These are phyloP conservation scores for Eufriesea mexicana DNA, from an alignment of 1,140 invertebrate genomes.

Conservation along the genomic window DNA sequence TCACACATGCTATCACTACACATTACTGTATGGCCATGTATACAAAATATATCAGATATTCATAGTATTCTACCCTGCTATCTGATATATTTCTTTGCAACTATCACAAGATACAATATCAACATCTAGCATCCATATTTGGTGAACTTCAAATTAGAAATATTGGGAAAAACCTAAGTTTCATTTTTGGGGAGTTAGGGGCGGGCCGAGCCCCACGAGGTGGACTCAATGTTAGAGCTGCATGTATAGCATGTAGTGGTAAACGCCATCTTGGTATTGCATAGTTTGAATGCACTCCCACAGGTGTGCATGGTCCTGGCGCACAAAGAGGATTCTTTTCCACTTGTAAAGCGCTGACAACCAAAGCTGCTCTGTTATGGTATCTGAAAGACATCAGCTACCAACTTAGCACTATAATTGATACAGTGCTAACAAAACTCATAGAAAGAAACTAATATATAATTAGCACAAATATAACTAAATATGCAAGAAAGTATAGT, in stretches of 20 bases:
- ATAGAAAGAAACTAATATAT: conserved; percentile 24
- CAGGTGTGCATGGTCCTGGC: conserved; percentile 87
- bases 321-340: conserved; percentile 95
- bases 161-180: conserved; percentile 88
- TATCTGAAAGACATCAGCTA: conserved; percentile 86
- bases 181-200: conserved; percentile 94
- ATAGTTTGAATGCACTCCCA: conserved; percentile 80
- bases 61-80: conserved; percentile 28
- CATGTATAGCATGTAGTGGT: conserved; percentile 82
- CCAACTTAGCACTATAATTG: conserved; percentile 73
- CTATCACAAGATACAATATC: conserved; percentile 67
- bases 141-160: conserved; percentile 74
- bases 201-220: conserved; percentile 82
- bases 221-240: conserved; percentile 81
- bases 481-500: conserved; percentile 8
- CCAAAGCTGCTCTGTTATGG: conserved; percentile 95
- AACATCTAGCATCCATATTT: conserved; percentile 80
- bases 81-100: conserved; percentile 58
- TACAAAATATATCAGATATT: conserved; percentile 59
- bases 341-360: conserved; percentile 95
- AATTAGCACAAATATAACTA: conserved; percentile 50
- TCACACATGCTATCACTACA: conserved; percentile 70
- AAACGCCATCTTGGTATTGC: conserved; percentile 82
- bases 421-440: conserved; percentile 47
- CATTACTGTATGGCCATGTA: conserved; percentile 49